These are phyloP conservation scores for Varanus komodoensis DNA, from an alignment of 2,113 vertebrate genomes.

Conservation along the genomic window DNA sequence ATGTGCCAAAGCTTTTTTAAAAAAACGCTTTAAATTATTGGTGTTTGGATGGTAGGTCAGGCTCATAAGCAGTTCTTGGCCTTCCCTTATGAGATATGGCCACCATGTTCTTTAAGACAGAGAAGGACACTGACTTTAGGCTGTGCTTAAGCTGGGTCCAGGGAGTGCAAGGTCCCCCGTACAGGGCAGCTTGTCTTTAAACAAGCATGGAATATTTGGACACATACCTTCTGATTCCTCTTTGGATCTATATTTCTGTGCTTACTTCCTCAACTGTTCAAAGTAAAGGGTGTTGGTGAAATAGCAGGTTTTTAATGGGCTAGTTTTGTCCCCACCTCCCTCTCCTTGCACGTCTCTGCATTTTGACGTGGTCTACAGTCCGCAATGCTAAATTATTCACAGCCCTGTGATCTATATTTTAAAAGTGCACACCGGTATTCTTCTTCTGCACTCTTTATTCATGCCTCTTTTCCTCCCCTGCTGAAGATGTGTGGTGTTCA, in stretches of 20 bases:
- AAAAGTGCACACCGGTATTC: neutral
- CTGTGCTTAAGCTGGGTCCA: neutral
- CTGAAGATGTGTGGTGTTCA: neutral
- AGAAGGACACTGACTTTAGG: neutral
- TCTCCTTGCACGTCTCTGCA: neutral
- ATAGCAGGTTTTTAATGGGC: neutral
- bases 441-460: fast-evolving
- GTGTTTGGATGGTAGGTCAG: neutral
- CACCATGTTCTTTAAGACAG: neutral
- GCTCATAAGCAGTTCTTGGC: neutral
- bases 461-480: neutral
- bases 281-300: neutral
- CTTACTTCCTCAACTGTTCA: neutral
- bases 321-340: neutral
- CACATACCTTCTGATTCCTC: neutral
- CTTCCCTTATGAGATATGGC: neutral
- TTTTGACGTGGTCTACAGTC: neutral
- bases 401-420: neutral
- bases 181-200: neutral
- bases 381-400: neutral
- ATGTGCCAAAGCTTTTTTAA: too few relatives aligned
- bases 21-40: too few relatives aligned
- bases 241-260: neutral
- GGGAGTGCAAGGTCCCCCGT: neutral
- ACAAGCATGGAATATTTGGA: neutral